Evolutionary conservation across 2,888 invertebrate genomes (phyloP), one percentile per base, ranked within the genome.

Genomic region (Athalia circularis): DNA sequence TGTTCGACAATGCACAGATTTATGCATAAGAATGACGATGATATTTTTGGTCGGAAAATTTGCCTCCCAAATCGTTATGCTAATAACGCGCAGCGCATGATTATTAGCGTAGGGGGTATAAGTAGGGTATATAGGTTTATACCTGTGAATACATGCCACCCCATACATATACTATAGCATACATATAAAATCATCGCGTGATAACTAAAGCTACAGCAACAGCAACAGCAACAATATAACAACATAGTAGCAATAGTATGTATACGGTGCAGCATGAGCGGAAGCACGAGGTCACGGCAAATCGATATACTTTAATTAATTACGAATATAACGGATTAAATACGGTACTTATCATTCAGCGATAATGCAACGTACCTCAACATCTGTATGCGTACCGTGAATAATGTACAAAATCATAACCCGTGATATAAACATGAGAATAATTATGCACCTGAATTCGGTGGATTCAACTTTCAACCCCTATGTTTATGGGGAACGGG

Each of bases 281-380:
- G 67, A 65, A 65, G 57, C 59, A 65, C 79, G 76, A 79, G 79
- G 79, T 79, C 79, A 79, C 65, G 76, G 76, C 45, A 61, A 79
- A 79, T 79, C 79, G 76, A 79, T 79, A 29, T 29, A 79, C 59
- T 79, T 77, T 59, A 76, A 79, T 79, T 79, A 79, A 79, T 76
- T 76, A 77, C 65, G 43, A 13, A 13, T n/a, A 57, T 43, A 50
- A 50, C n/a, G 43, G 59, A 72, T 72, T 29, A 29, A 29, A 29
- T 47, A 72, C 45, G 45, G 72, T 57, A 61, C 59, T 72, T 59
- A 59, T 4, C 47, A 13, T 68, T 68, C 29, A 50, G 29, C 8
- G 29, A 68, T 68, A 54, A 68, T 67, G 6, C 47, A 7, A 9
- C 3, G 29, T 43, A 64, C 11, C 3, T 43, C 0, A 11, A 43